These are phyloP conservation scores for Pissodes strobi DNA, from an alignment of 1,140 invertebrate species.

Conservation along the genomic window DNA sequence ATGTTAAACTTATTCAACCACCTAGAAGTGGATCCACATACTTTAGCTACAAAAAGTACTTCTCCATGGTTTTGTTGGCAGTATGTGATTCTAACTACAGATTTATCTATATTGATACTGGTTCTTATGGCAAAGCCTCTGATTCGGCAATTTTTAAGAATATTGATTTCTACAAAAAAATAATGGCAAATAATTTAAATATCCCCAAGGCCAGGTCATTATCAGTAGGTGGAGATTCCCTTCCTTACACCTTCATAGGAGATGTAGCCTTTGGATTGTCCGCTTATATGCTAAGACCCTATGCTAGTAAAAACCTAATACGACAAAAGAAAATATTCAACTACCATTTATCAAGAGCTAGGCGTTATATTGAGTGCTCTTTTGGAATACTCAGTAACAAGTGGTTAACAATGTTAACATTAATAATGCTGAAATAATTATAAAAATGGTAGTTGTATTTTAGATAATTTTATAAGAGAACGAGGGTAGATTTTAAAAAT, in stretches of 20 bases:
- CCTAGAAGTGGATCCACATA: conserved; percentile 48
- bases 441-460: conserved; percentile 14
- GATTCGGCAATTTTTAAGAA: conserved; percentile 54
- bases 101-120: conserved; percentile 51
- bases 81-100: conserved; percentile 9
- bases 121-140: conserved; percentile 50
- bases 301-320: conserved; percentile 51
- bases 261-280: conserved; percentile 53
- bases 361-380: conserved; percentile 56
- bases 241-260: conserved; percentile 28
- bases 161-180: conserved; percentile 34
- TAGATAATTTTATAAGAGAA: conserved; percentile 15
- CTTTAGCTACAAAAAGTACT: conserved; percentile 50
- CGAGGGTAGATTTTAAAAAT: conserved; percentile 44
- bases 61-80: conserved; percentile 44
- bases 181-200: background rate
- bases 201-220: no score
- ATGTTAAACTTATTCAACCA: conserved; percentile 51
- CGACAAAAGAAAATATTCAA: no score
- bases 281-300: conserved; percentile 52
- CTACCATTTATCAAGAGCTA: no score
- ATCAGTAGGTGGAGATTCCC: no score
- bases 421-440: conserved; percentile 10
- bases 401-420: conserved; percentile 20
- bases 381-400: conserved; percentile 43